Base-by-base conservation (phyloP, 2,888 invertebrate genomes). In the Ornithoptera alexandrae region DNA sequence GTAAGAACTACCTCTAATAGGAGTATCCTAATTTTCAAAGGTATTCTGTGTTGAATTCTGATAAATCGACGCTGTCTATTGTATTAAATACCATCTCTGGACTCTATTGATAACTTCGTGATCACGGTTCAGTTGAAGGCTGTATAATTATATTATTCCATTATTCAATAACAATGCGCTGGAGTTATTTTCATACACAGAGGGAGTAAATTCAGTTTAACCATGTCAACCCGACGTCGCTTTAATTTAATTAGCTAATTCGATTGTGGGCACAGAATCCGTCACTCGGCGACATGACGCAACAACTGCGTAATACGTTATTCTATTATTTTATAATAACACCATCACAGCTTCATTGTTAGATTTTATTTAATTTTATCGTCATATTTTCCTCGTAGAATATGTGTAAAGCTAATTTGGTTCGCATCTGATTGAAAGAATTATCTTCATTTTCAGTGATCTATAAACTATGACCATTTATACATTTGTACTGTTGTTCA, bases 171-270 rank as follows among this genome's bases (percentile, higher is more conserved):
- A 53, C 66, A 70, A 66, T 62, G 69, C 66, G 58, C 20, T 50
- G 46, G 62, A 66, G 39, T 53, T 67, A 70, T 70, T 70, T 67
- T 59, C 59, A 62, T 39, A 39, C 46, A n/a, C 58, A 64, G 53
- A 62, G 60, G 59, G 57, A 53, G 64, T 71, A 67, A 67, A 65
- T 67, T 61, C 56, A 57, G 39, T 67, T 67, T 71, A 71, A 68
- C 67, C 50, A 65, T 65, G 67, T 65, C 67, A 57, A 57, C 67
- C 56, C 67, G 15, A 46, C 67, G 67, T 17, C 36, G 61, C 46
- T 24, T 22, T 68, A 65, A 68, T 65, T 67, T 36, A n/a, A 67
- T 71, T 68, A 71, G 57, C 64, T 68, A 71, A 71, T 68, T 64
- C 70, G 57, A 71, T 71, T 71, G 62, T 42, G 63, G 50, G 24